These are phyloP conservation scores for Ciconia boyciana DNA, from an alignment of 2,113 vertebrate species.

Conservation along the genomic window DNA sequence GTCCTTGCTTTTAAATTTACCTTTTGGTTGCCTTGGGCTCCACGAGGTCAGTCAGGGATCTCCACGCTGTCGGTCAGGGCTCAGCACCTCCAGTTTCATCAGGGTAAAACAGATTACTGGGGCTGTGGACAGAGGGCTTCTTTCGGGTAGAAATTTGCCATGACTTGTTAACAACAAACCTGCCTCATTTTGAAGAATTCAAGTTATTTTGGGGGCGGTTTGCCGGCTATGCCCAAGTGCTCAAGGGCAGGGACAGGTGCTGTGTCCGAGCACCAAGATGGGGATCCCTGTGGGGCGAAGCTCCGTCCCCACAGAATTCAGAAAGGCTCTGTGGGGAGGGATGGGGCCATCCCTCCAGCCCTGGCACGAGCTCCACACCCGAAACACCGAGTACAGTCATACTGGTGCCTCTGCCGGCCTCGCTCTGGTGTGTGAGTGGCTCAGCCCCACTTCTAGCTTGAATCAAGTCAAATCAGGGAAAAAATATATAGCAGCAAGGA, in stretches of 20 bases:
- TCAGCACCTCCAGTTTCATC: background rate
- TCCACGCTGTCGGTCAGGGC: background rate
- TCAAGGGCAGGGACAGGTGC: background rate
- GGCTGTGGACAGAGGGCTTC: background rate
- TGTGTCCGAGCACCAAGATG: fast-evolving
- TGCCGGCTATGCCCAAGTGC: fast-evolving
- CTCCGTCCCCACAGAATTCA: background rate
- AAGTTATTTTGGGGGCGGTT: background rate
- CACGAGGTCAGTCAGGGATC: fast-evolving
- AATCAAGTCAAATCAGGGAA: background rate
- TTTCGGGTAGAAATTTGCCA: background rate
- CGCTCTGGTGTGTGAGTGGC: background rate
- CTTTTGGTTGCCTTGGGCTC: background rate
- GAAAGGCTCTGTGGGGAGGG: background rate
- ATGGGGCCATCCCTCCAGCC: background rate
- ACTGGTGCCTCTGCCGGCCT: background rate
- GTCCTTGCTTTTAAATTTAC: background rate
- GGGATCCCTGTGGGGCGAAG: background rate
- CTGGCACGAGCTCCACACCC: background rate
- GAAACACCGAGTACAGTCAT: fast-evolving
- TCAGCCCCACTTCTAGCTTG: background rate
- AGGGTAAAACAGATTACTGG: background rate
- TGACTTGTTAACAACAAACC: background rate
- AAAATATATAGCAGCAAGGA: background rate
- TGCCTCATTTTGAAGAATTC: background rate